These are phyloP conservation scores for Spea multiplicata DNA, from an alignment of 2,113 vertebrate genomes.

Conservation along the genomic window DNA sequence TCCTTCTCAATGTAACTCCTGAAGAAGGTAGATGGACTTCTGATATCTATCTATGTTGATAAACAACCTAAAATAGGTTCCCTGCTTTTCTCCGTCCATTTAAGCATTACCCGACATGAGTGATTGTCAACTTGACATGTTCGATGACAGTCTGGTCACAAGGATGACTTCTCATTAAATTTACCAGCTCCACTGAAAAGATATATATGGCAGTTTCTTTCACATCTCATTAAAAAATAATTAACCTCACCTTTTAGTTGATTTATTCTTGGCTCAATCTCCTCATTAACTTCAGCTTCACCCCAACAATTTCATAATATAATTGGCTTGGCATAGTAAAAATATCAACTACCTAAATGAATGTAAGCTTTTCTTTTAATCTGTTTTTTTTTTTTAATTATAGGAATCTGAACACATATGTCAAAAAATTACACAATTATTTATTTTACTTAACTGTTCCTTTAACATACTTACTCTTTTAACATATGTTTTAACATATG, in stretches of 20 bases:
- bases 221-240: conserved; percentile 23
- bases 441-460: too few species aligned
- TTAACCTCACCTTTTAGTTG: conserved; percentile 2
- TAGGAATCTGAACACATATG: neutral
- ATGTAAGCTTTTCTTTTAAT: neutral
- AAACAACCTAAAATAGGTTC: too few species aligned
- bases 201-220: neutral
- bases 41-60: too few species aligned
- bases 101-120: neutral
- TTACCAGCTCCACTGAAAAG: neutral
- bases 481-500: too few species aligned
- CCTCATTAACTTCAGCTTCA: neutral
- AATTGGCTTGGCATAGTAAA: neutral
- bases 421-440: neutral
- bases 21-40: too few species aligned
- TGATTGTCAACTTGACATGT: neutral
- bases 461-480: too few species aligned
- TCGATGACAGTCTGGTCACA: neutral
- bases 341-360: neutral
- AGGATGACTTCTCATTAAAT: conserved; percentile 15
- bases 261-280: neutral
- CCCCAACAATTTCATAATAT: neutral
- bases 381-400: neutral
- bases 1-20: too few species aligned
- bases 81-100: neutral